These are phyloP conservation scores for Paedocypris micromegethes DNA, from an alignment of 2,797 vertebrate species.

Conservation along the genomic window DNA sequence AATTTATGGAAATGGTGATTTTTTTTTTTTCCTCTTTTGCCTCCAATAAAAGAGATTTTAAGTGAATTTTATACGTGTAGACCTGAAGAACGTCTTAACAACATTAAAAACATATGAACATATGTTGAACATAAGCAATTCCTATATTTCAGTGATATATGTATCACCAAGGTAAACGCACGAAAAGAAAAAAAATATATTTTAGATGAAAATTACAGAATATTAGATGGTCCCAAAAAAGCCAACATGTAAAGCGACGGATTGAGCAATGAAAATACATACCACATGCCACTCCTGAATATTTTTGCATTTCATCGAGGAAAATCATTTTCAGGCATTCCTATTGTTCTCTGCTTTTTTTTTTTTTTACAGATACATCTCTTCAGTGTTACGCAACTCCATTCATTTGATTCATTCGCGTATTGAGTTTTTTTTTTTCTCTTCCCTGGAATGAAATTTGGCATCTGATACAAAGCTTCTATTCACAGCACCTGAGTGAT, in stretches of 20 bases:
- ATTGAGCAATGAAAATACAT: too few species aligned
- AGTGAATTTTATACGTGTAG: too few species aligned
- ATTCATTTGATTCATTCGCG: constrained; percentile 14
- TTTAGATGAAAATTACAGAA: too few species aligned
- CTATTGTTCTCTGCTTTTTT: neutral
- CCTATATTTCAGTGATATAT: too few species aligned
- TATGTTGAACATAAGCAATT: neutral
- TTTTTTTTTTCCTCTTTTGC: too few species aligned
- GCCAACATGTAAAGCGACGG: too few species aligned
- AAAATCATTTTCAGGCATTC: neutral
- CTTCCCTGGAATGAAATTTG: constrained; percentile 3
- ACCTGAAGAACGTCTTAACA: neutral
- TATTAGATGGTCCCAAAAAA: too few species aligned
- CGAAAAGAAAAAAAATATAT: too few species aligned
- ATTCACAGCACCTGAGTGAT: constrained; percentile 28
- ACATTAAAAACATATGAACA: too few species aligned
- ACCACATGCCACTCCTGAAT: neutral
- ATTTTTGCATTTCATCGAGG: neutral
- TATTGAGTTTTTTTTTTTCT: neutral
- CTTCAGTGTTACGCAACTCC: neutral
- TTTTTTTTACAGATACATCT: constrained; percentile 5
- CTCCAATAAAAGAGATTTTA: too few species aligned
- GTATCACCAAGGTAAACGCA: too few species aligned
- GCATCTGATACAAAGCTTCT: constrained; percentile 11
- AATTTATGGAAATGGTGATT: too few species aligned